Evolutionary conservation across 2,888 invertebrate genomes (phyloP).

Genomic region (Pollenia amentaria): DNA sequence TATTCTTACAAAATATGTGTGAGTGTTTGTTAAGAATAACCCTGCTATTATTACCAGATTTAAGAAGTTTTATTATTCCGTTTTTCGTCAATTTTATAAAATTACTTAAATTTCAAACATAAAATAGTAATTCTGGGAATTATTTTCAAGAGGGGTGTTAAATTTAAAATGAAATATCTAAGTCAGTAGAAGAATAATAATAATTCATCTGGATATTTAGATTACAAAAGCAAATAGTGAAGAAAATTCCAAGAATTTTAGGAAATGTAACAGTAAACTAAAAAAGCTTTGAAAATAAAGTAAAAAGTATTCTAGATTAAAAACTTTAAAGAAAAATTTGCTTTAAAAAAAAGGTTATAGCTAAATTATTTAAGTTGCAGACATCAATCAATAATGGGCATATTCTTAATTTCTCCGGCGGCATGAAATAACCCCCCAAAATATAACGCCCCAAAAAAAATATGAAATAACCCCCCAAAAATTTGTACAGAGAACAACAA

Average conservation of each 20-base stretch:
- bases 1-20: not conserved
- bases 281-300: not conserved
- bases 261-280: not conserved
- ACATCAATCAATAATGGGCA: no score
- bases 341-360: no score
- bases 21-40: constrained; percentile 31
- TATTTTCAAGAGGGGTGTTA: constrained; percentile 17
- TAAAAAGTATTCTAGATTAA: no score
- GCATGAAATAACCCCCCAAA: no score
- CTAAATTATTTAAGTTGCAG: no score
- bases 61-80: constrained; percentile 7
- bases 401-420: no score
- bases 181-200: constrained; percentile 13
- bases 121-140: constrained; percentile 14
- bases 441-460: no score
- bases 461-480: no score
- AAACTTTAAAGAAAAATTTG: no score
- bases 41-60: constrained; percentile 19
- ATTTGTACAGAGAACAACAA: no score
- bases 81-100: constrained; percentile 3
- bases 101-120: constrained; percentile 13
- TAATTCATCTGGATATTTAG: constrained; percentile 29
- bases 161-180: constrained; percentile 17
- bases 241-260: not conserved
- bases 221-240: constrained; percentile 1